Evolutionary conservation across 2,113 vertebrate species (phyloP).

Genomic region (Cinclus cinclus): DNA sequence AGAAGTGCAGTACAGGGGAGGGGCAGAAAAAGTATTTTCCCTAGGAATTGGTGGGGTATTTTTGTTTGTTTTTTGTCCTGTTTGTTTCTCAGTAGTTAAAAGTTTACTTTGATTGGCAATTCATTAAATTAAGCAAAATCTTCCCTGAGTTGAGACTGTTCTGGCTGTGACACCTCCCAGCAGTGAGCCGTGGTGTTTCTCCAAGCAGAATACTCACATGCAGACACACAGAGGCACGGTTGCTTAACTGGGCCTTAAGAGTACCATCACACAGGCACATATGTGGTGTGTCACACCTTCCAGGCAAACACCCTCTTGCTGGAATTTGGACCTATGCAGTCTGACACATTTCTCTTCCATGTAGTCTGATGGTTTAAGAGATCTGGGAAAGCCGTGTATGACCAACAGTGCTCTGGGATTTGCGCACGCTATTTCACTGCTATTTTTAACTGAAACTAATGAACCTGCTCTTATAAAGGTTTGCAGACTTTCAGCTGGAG

Average conservation of each 20-base stretch:
- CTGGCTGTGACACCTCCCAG: not conserved
- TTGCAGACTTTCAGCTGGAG: not conserved
- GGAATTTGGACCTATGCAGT: not conserved
- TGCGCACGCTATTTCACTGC: not conserved
- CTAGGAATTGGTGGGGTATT: too few relatives aligned
- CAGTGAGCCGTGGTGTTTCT: not conserved
- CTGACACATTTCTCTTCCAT: not conserved
- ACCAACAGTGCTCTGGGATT: not conserved
- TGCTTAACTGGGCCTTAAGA: not conserved
- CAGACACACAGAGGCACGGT: not conserved
- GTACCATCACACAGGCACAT: not conserved
- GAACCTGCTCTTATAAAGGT: not conserved
- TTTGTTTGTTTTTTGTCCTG: not conserved
- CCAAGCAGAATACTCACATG: not conserved
- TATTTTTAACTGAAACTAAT: not conserved
- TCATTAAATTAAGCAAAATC: not conserved
- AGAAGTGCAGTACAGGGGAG: not conserved
- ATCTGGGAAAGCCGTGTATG: not conserved
- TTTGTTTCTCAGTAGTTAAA: not conserved
- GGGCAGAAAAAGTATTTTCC: not conserved
- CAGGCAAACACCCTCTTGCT: not conserved
- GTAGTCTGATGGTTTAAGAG: not conserved
- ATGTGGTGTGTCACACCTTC: not conserved
- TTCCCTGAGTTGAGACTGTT: not conserved
- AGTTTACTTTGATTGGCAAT: not conserved